Conservation (phyloP, 2,797 vertebrate species). For the Sebastes cheni region DNA sequence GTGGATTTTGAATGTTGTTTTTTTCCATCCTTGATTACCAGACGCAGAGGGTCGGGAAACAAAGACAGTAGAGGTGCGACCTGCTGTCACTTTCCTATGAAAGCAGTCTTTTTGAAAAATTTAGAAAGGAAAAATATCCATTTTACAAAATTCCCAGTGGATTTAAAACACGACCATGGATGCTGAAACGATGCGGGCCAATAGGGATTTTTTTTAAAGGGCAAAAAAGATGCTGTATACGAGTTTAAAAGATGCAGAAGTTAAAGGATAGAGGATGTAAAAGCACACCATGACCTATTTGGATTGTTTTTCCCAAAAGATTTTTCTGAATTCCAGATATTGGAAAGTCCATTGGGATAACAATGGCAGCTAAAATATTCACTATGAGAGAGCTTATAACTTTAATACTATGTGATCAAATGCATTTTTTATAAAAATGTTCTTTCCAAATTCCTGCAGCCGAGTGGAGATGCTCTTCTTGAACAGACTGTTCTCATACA, state of each 20-base stretch:
- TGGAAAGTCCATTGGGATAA: not conserved
- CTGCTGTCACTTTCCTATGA: not conserved
- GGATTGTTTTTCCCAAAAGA: not conserved
- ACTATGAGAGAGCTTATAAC: not conserved
- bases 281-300: constrained; percentile 17
- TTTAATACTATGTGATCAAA: constrained; percentile 9
- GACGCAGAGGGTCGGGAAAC: not conserved
- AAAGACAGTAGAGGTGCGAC: not conserved
- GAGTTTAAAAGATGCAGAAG: not conserved
- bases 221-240: not conserved
- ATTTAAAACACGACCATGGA: not conserved
- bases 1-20: not conserved
- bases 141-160: not conserved
- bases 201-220: not conserved
- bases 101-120: not conserved
- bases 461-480: no score
- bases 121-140: not conserved
- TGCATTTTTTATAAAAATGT: not conserved
- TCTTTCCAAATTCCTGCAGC: not conserved
- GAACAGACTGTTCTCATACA: no score
- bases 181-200: not conserved
- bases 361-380: not conserved
- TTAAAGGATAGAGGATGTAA: not conserved
- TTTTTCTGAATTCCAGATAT: not conserved
- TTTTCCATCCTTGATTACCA: constrained; percentile 6